Percentiles rank a stretch among this genome's conserved stretches.
Conservation (phyloP, 2,888 invertebrate genomes). For the Gastrophysa polygoni region DNA sequence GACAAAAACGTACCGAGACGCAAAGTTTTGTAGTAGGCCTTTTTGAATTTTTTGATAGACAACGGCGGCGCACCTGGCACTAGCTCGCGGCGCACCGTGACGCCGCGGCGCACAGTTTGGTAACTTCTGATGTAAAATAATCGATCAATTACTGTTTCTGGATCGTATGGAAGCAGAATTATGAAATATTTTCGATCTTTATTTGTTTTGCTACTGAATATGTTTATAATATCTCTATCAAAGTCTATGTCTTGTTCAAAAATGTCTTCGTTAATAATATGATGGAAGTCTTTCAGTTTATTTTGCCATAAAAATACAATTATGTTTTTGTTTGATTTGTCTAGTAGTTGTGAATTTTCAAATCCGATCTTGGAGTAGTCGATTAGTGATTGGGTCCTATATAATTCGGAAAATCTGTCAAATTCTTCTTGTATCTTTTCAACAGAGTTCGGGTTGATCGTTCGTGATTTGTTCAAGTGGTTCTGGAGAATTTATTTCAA, state of each 20-base stretch:
- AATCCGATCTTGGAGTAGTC: neutral
- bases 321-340: neutral
- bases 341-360: neutral
- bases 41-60: too few relatives aligned
- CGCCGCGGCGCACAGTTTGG: too few relatives aligned
- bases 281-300: neutral
- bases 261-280: neutral
- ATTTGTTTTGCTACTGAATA: slow-evolving; percentile 13
- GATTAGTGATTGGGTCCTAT: neutral
- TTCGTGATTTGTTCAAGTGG: too few relatives aligned
- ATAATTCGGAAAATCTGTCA: neutral
- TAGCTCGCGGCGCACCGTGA: too few relatives aligned
- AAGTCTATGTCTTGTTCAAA: neutral
- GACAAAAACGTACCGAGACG: too few relatives aligned
- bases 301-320: neutral
- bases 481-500: too few relatives aligned
- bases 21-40: too few relatives aligned
- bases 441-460: too few relatives aligned
- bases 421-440: too few relatives aligned
- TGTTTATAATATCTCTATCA: neutral
- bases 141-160: neutral
- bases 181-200: slow-evolving; percentile 20
- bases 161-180: too few relatives aligned
- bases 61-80: too few relatives aligned
- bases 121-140: too few relatives aligned